These are phyloP conservation scores for Ips nitidus DNA, from an alignment of 1,140 invertebrate species.

Conservation along the genomic window DNA sequence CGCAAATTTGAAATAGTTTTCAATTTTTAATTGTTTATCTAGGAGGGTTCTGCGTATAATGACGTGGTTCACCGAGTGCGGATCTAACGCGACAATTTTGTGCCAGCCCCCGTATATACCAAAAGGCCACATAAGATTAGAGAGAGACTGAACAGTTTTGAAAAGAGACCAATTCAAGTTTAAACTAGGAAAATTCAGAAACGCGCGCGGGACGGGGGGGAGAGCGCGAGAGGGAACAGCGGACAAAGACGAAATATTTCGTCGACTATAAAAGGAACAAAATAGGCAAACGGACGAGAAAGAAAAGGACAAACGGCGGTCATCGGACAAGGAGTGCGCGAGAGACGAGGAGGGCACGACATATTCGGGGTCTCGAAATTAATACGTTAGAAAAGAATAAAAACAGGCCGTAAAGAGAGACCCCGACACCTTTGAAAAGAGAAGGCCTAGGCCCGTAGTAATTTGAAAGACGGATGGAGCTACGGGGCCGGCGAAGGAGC, in stretches of 20 bases:
- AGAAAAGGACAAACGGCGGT: slow-evolving; percentile 46
- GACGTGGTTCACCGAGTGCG: no score
- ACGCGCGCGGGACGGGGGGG: slow-evolving; percentile 15
- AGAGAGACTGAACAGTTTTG: slow-evolving; percentile 34
- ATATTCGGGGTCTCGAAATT: slow-evolving; percentile 46
- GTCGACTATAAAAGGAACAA: slow-evolving; percentile 38
- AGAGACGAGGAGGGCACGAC: slow-evolving; percentile 25
- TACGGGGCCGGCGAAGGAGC: slow-evolving; percentile 34
- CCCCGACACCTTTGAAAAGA: slow-evolving; percentile 35
- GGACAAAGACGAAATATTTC: slow-evolving; percentile 42
- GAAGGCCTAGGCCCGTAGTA: slow-evolving; percentile 28
- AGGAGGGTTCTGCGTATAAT: no score
- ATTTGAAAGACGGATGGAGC: slow-evolving; percentile 35
- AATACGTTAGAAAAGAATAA: slow-evolving; percentile 50
- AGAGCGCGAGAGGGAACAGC: slow-evolving; percentile 1
- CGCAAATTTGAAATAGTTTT: no score
- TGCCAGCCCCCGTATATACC: slow-evolving; percentile 21
- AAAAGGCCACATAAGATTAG: slow-evolving; percentile 29
- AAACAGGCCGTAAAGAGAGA: slow-evolving; percentile 44
- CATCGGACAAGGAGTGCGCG: slow-evolving; percentile 41
- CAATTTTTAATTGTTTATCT: no score
- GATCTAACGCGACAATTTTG: no score
- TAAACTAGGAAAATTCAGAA: slow-evolving; percentile 45
- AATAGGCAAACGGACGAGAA: slow-evolving; percentile 38
- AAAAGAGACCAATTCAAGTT: slow-evolving; percentile 47